Evolutionary conservation across 2,113 vertebrate species (phyloP), one percentile per base, ranked within the genome.

Genomic region (Delphinapterus leucas): DNA sequence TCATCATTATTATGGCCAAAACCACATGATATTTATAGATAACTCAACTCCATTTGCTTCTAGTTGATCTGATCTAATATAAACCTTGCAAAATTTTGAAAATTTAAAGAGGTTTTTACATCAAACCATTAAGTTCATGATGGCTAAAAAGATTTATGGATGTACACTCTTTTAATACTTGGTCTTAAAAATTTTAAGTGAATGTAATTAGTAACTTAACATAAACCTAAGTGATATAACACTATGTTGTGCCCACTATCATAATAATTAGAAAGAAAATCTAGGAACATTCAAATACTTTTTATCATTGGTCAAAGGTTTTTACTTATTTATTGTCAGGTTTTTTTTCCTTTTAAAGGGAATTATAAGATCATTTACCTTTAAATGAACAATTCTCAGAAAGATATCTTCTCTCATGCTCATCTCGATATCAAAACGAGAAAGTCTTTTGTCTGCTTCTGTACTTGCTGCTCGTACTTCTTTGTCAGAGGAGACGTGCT

Each of bases 361-460:
- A 44, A 20, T 74, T 91, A 94, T 23, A 92, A 93, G 83, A 89
- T 21, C 41, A 95, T 91, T 97, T 99, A 99, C 99, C 99, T 99
- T 99, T 96, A 99, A 98, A 91, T 98, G 99, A 93, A 99, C 98
- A 84, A 99, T 98, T 97, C 99, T 99, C 97, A 98, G 98, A 98
- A 99, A 99, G 67, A 99, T 98, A 26, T 99, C 99, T 95, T 98
- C 98, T 98, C 99, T 99, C 99, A 99, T 99, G 96, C 99, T 99
- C 97, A 99, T 99, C 98, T 99, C 99, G 95, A 99, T 99, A 87
- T 99, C 99, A 70, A 99, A 99, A 96, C 99, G 99, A 8, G 99
- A 99, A 96, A 99, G 99, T 7, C 97, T 99, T 98, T 99, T 99
- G 98, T 99, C 99, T 11, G 99, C 99, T 97, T 99, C 99, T 1